These are phyloP conservation scores for Pandion haliaetus DNA, from an alignment of 2,113 vertebrate genomes.

Conservation along the genomic window DNA sequence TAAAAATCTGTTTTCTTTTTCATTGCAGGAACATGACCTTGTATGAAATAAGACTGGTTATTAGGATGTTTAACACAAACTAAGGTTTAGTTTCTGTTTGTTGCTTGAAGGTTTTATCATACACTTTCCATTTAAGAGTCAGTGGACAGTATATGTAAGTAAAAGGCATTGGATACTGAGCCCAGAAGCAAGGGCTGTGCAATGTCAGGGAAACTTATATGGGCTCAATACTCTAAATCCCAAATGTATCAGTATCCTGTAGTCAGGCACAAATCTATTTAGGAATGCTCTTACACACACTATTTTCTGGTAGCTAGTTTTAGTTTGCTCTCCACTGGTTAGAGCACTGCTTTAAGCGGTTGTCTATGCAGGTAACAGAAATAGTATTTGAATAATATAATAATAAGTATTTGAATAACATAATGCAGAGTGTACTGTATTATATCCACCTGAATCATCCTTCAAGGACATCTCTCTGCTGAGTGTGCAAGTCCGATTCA, in stretches of 20 bases:
- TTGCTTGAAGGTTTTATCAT: not conserved
- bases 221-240: not conserved
- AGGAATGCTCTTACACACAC: not conserved
- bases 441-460: not conserved
- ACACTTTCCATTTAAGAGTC: not conserved
- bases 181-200: not conserved
- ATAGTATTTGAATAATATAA: not conserved
- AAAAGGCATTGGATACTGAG: not conserved
- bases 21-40: not conserved
- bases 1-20: not conserved
- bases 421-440: not conserved
- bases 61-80: not conserved
- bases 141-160: not conserved
- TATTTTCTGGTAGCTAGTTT: not conserved
- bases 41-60: not conserved
- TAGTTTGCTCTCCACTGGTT: not conserved
- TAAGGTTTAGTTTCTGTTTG: not conserved
- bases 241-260: not conserved
- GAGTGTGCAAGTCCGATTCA: not conserved
- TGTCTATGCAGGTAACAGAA: not conserved
- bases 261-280: not conserved
- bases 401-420: not conserved
- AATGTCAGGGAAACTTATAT: not conserved
- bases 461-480: not conserved
- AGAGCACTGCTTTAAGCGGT: not conserved